Conservation (phyloP, 2,888 invertebrate species). For the Pomacea canaliculata region DNA sequence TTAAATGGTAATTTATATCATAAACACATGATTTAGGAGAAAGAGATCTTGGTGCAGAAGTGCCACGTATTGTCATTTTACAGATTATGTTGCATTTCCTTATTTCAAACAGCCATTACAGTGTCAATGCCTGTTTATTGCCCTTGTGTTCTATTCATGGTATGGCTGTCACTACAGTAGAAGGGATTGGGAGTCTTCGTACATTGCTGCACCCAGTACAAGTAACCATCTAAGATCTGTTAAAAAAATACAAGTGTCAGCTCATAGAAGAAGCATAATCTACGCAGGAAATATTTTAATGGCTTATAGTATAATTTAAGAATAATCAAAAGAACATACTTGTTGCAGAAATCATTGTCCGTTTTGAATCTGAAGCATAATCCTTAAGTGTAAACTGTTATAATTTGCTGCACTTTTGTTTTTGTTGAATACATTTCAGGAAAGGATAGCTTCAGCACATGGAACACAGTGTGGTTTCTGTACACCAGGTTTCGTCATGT, state of each 20-base stretch:
- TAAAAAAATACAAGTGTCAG: neutral
- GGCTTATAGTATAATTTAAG: too few relatives aligned
- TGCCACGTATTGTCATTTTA: neutral
- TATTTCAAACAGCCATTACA: conserved; percentile 39
- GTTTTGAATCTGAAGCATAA: too few relatives aligned
- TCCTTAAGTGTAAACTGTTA: too few relatives aligned
- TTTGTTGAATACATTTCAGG: conserved; percentile 37
- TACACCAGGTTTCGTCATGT: conserved; percentile 97
- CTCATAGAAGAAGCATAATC: neutral
- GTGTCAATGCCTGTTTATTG: conserved; percentile 65
- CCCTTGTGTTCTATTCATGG: conserved; percentile 65
- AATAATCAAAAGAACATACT: too few relatives aligned
- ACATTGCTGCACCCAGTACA: conserved; percentile 66
- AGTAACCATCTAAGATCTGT: conserved; percentile 38
- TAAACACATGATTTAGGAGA: neutral
- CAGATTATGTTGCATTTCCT: neutral
- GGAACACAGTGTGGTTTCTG: conserved; percentile 97
- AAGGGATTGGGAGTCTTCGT: conserved; percentile 63
- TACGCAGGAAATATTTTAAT: neutral
- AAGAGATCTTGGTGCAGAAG: too few relatives aligned
- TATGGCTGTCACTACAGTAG: conserved; percentile 66
- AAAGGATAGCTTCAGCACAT: conserved; percentile 86
- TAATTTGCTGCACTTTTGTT: too few relatives aligned
- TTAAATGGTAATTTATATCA: neutral
- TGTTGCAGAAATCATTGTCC: too few relatives aligned